Evolutionary conservation across 1,140 invertebrate genomes (phyloP).

Genomic region (Drosophila yakuba): DNA sequence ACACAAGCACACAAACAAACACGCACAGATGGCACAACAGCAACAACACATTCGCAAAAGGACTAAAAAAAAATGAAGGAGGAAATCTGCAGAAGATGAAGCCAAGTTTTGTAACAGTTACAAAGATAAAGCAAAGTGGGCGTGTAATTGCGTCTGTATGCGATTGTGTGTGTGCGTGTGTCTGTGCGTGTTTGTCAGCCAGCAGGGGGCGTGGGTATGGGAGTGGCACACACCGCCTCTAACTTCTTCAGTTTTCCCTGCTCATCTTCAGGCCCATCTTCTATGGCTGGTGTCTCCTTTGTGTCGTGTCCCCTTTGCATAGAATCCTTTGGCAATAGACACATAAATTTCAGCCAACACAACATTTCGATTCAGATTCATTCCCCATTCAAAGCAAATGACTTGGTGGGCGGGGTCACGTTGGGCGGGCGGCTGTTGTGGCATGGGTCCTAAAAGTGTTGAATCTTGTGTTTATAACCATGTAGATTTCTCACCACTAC

Average conservation of each 20-base stretch:
- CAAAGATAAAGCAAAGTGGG: conserved; percentile 66
- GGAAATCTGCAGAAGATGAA: conserved; percentile 43
- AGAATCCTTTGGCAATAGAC: conserved; percentile 62
- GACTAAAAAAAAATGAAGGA: conserved; percentile 26
- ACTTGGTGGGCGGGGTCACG: conserved; percentile 26
- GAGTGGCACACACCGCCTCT: conserved; percentile 6
- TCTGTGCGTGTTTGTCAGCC: conserved; percentile 3
- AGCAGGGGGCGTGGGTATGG: conserved; percentile 18
- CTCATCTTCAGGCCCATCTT: conserved; percentile 22
- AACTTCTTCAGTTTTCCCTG: conserved; percentile 16
- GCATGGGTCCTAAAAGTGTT: conserved; percentile 29
- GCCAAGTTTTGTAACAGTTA: conserved; percentile 62
- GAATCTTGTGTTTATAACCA: conserved; percentile 43
- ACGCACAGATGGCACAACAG: conserved; percentile 16
- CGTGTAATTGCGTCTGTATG: conserved; percentile 62
- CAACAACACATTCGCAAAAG: conserved; percentile 14
- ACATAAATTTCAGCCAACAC: conserved; percentile 60
- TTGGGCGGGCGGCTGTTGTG: not conserved
- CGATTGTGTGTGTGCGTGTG: not conserved
- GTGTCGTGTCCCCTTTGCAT: conserved; percentile 46
- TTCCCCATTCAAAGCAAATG: conserved; percentile 52
- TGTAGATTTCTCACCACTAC: conserved; percentile 25
- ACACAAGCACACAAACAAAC: conserved; percentile 5
- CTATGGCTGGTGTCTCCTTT: conserved; percentile 32
- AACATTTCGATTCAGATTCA: conserved; percentile 61